Evolutionary conservation across 2,797 vertebrate species (phyloP).

Genomic region (Phoeniculus purpureus): DNA sequence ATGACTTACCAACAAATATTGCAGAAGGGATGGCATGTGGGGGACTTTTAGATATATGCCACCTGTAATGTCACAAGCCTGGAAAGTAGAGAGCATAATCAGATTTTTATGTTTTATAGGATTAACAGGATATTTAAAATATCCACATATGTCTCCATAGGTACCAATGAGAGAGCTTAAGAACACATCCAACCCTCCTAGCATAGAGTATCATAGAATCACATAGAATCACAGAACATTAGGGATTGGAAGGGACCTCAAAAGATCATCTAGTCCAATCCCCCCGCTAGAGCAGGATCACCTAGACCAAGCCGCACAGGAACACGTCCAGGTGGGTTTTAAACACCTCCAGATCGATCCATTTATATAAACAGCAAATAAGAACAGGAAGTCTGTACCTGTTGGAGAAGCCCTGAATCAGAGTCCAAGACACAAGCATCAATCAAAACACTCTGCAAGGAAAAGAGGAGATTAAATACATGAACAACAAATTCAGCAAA

Average conservation of each 20-base stretch:
- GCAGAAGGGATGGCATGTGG: conserved; percentile 89
- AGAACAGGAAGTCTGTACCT: conserved; percentile 79
- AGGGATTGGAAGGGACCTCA: no score
- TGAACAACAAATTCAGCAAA: neutral
- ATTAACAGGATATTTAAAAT: neutral
- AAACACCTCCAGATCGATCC: neutral
- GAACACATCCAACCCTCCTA: neutral
- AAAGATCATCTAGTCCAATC: no score
- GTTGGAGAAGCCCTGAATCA: conserved; percentile 95
- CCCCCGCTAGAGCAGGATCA: no score
- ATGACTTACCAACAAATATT: conserved; percentile 90
- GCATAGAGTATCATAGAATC: neutral
- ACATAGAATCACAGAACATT: no score
- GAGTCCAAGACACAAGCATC: conserved; percentile 95
- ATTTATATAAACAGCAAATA: neutral
- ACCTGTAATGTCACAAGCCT: conserved; percentile 98
- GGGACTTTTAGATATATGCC: conserved; percentile 95
- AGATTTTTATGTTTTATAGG: neutral
- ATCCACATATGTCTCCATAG: neutral
- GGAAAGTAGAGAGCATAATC: conserved; percentile 31
- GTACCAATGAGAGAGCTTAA: neutral
- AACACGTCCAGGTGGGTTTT: no score
- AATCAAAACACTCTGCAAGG: conserved; percentile 89
- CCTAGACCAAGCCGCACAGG: no score
- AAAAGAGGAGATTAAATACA: neutral